Evolutionary conservation across 2,888 invertebrate species (phyloP).

Genomic region (Cryptophagus acutangulus): DNA sequence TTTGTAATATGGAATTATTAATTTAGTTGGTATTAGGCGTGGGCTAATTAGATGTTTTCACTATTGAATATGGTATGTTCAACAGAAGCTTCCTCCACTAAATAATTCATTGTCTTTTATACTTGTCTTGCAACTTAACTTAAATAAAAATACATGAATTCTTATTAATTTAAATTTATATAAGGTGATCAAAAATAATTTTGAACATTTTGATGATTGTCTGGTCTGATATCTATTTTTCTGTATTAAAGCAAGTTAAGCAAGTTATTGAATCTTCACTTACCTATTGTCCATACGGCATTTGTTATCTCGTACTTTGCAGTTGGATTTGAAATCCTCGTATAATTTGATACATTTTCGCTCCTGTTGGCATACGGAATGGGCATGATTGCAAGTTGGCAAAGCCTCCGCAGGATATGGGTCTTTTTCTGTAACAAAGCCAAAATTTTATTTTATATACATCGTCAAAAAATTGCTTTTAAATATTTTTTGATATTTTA

Average conservation of each 20-base stretch:
- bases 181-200: too few relatives aligned
- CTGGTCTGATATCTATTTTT: background rate
- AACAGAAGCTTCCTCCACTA: too few relatives aligned
- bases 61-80: too few relatives aligned
- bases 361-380: conserved; percentile 78
- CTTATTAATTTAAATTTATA: too few relatives aligned
- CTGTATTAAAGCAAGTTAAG: conserved; percentile 5
- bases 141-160: too few relatives aligned
- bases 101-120: too few relatives aligned
- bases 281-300: conserved; percentile 88
- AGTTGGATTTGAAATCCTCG: conserved; percentile 81
- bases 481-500: too few relatives aligned
- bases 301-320: conserved; percentile 80
- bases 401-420: conserved; percentile 84
- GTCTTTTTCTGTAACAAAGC: conserved; percentile 70
- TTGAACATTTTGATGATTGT: background rate
- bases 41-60: too few relatives aligned
- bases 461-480: background rate
- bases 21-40: too few relatives aligned
- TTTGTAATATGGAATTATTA: too few relatives aligned
- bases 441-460: conserved; percentile 9
- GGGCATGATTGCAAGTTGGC: conserved; percentile 85
- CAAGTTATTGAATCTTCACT: conserved; percentile 36
- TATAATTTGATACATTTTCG: conserved; percentile 75
- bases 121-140: too few relatives aligned